These are phyloP conservation scores for Fragum whitleyi DNA, from an alignment of 2,888 invertebrate genomes.

Conservation along the genomic window DNA sequence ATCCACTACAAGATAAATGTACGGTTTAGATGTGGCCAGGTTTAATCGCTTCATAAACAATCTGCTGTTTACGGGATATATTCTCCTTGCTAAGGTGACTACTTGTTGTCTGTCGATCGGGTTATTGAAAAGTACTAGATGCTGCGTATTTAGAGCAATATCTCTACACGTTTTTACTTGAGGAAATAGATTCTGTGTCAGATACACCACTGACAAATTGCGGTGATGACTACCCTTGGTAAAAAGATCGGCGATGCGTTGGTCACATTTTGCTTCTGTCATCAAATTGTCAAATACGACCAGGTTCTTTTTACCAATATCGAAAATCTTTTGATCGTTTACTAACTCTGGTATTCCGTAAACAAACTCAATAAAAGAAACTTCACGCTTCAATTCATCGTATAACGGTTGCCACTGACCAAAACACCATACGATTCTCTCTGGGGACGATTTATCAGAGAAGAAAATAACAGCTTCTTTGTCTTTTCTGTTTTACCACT, in stretches of 20 bases:
- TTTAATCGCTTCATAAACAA: slow-evolving; percentile 21
- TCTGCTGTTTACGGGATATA: slow-evolving; percentile 20
- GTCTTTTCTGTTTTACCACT: slow-evolving; percentile 29
- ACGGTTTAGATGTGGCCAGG: slow-evolving; percentile 16
- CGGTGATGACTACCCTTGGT: slow-evolving; percentile 32
- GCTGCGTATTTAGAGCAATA: slow-evolving; percentile 29
- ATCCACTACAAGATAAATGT: slow-evolving; percentile 19
- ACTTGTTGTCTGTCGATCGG: slow-evolving; percentile 38
- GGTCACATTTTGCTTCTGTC: slow-evolving; percentile 36
- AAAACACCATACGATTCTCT: slow-evolving; percentile 39
- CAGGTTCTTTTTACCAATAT: slow-evolving; percentile 7
- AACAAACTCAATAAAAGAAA: slow-evolving; percentile 10
- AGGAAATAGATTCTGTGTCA: slow-evolving; percentile 42
- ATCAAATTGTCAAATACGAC: slow-evolving; percentile 30
- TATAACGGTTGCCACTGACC: slow-evolving; percentile 33
- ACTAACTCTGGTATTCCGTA: slow-evolving; percentile 28
- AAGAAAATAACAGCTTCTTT: not conserved
- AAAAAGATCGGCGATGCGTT: slow-evolving; percentile 38
- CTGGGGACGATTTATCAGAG: slow-evolving; percentile 7
- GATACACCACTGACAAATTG: slow-evolving; percentile 21
- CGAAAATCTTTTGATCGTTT: not conserved
- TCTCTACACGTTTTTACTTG: slow-evolving; percentile 41
- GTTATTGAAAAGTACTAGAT: slow-evolving; percentile 37
- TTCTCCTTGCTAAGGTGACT: slow-evolving; percentile 16
- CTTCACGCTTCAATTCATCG: slow-evolving; percentile 4